phyloP scores from a whole-genome alignment of 2,888 invertebrate genomes.

The Torymus texanus region DNA sequence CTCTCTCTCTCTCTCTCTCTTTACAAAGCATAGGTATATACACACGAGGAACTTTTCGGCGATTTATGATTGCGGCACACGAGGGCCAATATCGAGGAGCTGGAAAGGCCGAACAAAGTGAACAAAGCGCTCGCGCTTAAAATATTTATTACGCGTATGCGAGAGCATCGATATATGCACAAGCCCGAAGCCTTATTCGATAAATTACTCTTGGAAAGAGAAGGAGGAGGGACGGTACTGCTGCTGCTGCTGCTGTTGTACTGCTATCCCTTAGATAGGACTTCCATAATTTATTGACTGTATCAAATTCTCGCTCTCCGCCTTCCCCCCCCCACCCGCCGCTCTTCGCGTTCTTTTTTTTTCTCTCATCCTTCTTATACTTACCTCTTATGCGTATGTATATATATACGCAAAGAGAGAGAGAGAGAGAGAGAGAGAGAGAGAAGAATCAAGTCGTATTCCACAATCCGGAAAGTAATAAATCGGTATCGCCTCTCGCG shows the following conservation, averaged over 20 bases:
- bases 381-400: neutral
- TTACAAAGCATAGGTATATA: no score
- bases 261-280: conserved; percentile 48
- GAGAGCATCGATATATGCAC: conserved; percentile 44
- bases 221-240: neutral
- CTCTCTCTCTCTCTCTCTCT: no score
- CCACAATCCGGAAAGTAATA: conserved; percentile 53
- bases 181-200: conserved; percentile 38
- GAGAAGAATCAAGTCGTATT: conserved; percentile 49
- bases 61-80: no score
- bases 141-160: conserved; percentile 44
- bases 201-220: conserved; percentile 30
- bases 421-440: no score
- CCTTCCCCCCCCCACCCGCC: neutral
- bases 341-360: neutral
- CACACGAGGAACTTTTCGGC: no score
- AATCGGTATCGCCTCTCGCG: conserved; percentile 50
- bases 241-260: no score
- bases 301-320: conserved; percentile 42
- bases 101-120: neutral
- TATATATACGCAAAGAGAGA: neutral
- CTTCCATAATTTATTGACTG: conserved; percentile 56
- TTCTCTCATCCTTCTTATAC: conserved; percentile 10
- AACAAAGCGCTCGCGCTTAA: neutral
- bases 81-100: no score